Base-by-base conservation (phyloP, 2,113 vertebrate genomes). In the Dipodomys spectabilis region DNA sequence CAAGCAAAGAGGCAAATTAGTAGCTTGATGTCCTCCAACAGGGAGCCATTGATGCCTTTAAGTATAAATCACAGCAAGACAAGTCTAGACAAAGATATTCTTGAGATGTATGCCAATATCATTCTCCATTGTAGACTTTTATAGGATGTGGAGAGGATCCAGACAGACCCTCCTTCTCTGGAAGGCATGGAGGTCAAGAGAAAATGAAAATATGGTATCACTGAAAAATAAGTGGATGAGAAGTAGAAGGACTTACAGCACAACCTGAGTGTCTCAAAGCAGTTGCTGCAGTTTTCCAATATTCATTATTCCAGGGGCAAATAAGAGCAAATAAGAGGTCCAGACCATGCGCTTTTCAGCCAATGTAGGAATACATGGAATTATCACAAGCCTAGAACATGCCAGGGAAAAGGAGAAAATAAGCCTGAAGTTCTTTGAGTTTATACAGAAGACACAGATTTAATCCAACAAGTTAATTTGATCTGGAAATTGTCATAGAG, bases 371-470 rank as follows among this genome's bases (percentile, higher is more conserved):
- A 90, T 32, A 73, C 44, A 28, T 1, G 60, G 6, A 44, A 53
- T 1, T 2, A 32, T 19, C 10, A 28, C 82, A 49, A 78, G 49
- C 19, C 28, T 94, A 79, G 8, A 45, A n/a, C 30, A 35, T 15
- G 11, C 16, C 23, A 53, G 30, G n/a, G 15, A 82, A 90, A 67
- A 65, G 1, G 0, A 62, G 2, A 32, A 19, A 53, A 39, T 39
- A 39, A 68, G 16, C 20, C 32, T 79, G 28, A 64, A 53, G 53
- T 20, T 68, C 6, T 12, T 35, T 18, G 32, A 69, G 1, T 35
- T 93, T 67, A 80, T 39, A 20, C 35, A 91, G 64, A 92, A 93
- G 27, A 74, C 53, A 78, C 1, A 73, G 32, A 39, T 67, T 67
- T 78, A 74, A 86, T 30, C 45, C 79, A 18, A 12, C 39, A 74